These are phyloP conservation scores for Miltochrista miniata DNA, from an alignment of 2,888 invertebrate species.

Conservation along the genomic window DNA sequence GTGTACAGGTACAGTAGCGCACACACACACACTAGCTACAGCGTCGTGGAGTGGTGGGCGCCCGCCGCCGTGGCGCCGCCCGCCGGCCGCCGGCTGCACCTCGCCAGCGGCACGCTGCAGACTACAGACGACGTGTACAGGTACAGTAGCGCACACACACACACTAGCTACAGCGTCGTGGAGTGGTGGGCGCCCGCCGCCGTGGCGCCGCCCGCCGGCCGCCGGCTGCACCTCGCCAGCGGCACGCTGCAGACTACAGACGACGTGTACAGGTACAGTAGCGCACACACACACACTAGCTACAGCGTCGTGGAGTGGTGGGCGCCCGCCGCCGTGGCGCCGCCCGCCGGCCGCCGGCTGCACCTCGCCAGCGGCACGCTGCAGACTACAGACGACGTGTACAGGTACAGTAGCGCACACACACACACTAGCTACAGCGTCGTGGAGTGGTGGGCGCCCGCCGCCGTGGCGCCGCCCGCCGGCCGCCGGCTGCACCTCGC, in stretches of 20 bases:
- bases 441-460: too few relatives aligned
- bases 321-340: slow-evolving; percentile 83
- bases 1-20: slow-evolving; percentile 54
- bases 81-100: slow-evolving; percentile 91
- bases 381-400: slow-evolving; percentile 74
- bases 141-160: slow-evolving; percentile 27
- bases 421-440: too few relatives aligned
- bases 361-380: slow-evolving; percentile 91
- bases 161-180: slow-evolving; percentile 86
- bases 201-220: slow-evolving; percentile 85
- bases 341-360: slow-evolving; percentile 93
- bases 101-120: slow-evolving; percentile 89
- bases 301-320: slow-evolving; percentile 96
- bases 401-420: slow-evolving; percentile 46
- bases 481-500: slow-evolving; percentile 88
- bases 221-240: slow-evolving; percentile 92
- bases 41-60: slow-evolving; percentile 98
- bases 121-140: slow-evolving; percentile 75
- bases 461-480: slow-evolving; percentile 83
- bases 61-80: slow-evolving; percentile 84
- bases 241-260: slow-evolving; percentile 87
- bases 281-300: background rate
- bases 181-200: slow-evolving; percentile 96
- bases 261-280: slow-evolving; percentile 62
- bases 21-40: background rate